Conservation (phyloP, 2,113 vertebrate genomes). For the Nyctereutes procyonoides region DNA sequence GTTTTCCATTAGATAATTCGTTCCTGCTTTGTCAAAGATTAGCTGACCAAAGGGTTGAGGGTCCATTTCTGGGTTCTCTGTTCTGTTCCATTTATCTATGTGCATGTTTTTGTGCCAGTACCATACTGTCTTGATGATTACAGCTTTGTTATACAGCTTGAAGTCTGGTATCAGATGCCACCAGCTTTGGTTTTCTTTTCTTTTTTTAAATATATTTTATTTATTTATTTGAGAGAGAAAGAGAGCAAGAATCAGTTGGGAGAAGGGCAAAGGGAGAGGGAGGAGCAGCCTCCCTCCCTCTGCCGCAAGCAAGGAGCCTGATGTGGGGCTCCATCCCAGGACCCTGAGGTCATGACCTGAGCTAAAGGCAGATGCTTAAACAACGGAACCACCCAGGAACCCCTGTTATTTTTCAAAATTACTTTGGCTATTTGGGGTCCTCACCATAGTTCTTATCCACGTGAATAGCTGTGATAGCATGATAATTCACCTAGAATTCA, state of each 20-base stretch:
- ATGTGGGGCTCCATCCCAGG: neutral
- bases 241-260: neutral
- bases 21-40: neutral
- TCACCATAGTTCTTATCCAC: neutral
- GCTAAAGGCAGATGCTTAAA: neutral
- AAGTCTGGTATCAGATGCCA: neutral
- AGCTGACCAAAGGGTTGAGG: neutral
- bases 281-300: neutral
- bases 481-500: conserved; percentile 25
- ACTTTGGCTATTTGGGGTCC: neutral
- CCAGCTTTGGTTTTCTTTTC: neutral
- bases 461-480: neutral
- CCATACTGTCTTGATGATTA: neutral
- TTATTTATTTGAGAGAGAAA: neutral
- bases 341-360: neutral
- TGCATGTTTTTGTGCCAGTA: neutral
- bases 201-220: neutral
- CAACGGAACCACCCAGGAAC: neutral
- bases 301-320: neutral
- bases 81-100: neutral
- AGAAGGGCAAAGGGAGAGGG: neutral
- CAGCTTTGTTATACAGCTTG: neutral
- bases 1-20: too few relatives aligned
- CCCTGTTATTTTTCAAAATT: neutral
- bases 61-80: neutral